Evolutionary conservation across 2,888 invertebrate genomes (phyloP), one percentile per base, ranked within the genome.

Genomic region (Sceliomorpha sp.): DNA sequence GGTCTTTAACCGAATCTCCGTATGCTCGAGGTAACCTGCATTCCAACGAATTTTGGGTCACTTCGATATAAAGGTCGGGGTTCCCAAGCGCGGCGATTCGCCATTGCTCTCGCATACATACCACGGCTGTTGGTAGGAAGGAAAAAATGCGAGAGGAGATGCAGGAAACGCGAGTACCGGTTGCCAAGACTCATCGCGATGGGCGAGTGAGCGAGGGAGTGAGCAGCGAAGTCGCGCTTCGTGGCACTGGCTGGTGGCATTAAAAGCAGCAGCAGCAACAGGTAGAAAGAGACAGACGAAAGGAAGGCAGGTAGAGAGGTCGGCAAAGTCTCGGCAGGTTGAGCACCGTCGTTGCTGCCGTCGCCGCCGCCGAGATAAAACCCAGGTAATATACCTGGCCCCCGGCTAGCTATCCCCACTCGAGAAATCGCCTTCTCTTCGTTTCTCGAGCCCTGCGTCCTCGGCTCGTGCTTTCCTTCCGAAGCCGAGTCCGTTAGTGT

Each of bases 321-420:
- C 37, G 60, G 60, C 44, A 51, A 40, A 53, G 47, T 50, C 47
- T 47, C 58, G 48, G 55, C 70, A 69, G 69, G 77, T 78, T 79
- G 79, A 78, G 78, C 77, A 76, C 76, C 76, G 47, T 63, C 55
- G 59, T n/a, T n/a, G n/a, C n/a, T n/a, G n/a, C n/a, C n/a, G n/a
- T n/a, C 77, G 76, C 76, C 76, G 47, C 60, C 55, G 59, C 56
- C 32, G 68, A 72, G 74, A 73, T 53, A 42, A 72, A 75, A 74
- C 72, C 60, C 70, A 68, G 79, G 75, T 72, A 77, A 74, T 74
- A 74, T 83, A 79, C 80, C 80, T 82, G 79, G 20, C 75, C 73
- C 37, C 73, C 42, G 74, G 78, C 78, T 69, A 73, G 72, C 44
- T 63, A 74, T 75, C 76, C 75, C 78, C 76, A 74, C 74, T 75